A percentile compares a stretch with the other conserved stretches of the same genome.
These are phyloP conservation scores for Apodemus agrarius DNA, from an alignment of 2,797 vertebrate genomes.

Conservation along the genomic window DNA sequence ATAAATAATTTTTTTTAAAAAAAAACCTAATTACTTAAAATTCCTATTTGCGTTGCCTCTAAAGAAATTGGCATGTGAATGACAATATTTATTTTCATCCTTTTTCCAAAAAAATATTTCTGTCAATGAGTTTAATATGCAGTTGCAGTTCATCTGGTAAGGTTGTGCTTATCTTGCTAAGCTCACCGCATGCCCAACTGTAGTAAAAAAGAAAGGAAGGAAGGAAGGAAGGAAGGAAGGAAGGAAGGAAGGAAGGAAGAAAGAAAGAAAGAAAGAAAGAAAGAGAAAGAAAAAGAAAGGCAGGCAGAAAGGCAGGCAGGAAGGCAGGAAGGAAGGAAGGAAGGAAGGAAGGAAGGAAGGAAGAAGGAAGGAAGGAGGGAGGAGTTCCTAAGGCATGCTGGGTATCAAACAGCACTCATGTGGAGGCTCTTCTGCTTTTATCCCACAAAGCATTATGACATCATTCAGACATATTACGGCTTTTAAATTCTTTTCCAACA, in stretches of 20 bases:
- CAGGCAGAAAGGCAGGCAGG: too few species aligned
- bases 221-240: neutral
- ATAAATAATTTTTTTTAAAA: too few species aligned
- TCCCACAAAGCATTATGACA: neutral
- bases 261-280: too few species aligned
- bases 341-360: too few species aligned
- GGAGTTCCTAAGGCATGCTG: too few species aligned
- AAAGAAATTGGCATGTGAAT: conserved; percentile 21
- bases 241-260: too few species aligned
- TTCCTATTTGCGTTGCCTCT: conserved; percentile 55
- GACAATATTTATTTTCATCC: conserved; percentile 69
- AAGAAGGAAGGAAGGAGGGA: too few species aligned
- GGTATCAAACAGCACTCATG: neutral
- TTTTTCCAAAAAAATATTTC: conserved; percentile 71
- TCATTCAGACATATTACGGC: neutral
- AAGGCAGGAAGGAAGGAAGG: too few species aligned
- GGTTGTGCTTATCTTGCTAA: conserved; percentile 21
- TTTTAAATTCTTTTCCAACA: neutral
- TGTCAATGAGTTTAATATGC: conserved; percentile 42
- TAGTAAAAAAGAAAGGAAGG: conserved; percentile 34
- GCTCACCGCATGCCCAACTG: conserved; percentile 50
- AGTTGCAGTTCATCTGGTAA: neutral
- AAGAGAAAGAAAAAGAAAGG: too few species aligned
- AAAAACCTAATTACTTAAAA: conserved; percentile 61
- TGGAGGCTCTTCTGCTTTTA: neutral